Base-by-base conservation (phyloP, 2,888 invertebrate genomes). In the Cephus spinipes region DNA sequence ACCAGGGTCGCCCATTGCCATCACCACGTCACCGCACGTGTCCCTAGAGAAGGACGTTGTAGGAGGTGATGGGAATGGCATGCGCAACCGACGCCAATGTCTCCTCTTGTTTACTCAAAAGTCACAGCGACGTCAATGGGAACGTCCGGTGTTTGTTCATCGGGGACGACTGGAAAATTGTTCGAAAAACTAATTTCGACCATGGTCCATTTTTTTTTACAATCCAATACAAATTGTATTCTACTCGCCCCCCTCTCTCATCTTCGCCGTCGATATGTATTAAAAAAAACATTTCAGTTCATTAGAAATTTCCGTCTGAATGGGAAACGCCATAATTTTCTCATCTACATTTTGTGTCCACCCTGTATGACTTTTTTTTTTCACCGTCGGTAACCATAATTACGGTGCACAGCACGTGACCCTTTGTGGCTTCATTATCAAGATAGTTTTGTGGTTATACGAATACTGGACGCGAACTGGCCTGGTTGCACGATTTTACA, bases 21-120 rank as follows among this genome's bases (percentile, higher is more conserved):
- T 31, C 12, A 33, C 31, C 71, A 23, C 71, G 71, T 71, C 71
- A 33, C 71, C 71, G 23, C 71, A 33, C 31, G 71, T 33, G 71
- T 32, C 71, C 71, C 71, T 12, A 12, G 71, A 71, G 71, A 33
- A 71, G 9, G 31, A 55, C 55, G 23, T 55, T 55, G 23, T 23
- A 55, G 23, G 55, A 23, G 23, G 23, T 55, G 40, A 55, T 55
- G 40, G 23, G 23, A 55, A 55, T 4, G 23, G 55, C 55, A 9
- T 55, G 55, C 55, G 55, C 9, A 55, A 55, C 55, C 23, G 55
- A 23, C 55, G 55, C 23, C 23, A 55, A 23, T 55, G 55, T 55
- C 23, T 31, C 71, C 32, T 71, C 31, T 31, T 71, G 31, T 71
- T 71, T 71, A 71, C 71, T 71, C 9, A 71, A 71, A 71, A 71